A percentile compares a stretch with the other conserved stretches of the same genome.
Evolutionary conservation across 1,140 invertebrate species (phyloP).

Genomic region (Pogonomyrmex barbatus): DNA sequence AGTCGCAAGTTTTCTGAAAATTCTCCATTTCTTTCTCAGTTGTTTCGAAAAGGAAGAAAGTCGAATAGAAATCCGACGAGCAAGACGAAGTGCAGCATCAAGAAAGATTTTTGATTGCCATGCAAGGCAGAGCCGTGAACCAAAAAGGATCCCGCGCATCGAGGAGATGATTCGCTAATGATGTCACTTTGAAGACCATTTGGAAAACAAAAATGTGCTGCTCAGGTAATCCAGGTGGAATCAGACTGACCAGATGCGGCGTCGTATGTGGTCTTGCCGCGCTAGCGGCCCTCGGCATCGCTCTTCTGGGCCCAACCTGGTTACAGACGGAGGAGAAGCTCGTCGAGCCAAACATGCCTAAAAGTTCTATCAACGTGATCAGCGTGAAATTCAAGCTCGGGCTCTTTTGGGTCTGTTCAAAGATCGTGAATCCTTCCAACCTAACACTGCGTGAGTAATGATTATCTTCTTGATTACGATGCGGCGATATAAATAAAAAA

Average conservation of each 20-base stretch:
- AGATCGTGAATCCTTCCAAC: slow-evolving; percentile 83
- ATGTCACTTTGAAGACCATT: slow-evolving; percentile 56
- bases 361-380: slow-evolving; percentile 75
- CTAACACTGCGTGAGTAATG: slow-evolving; percentile 82
- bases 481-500: background rate
- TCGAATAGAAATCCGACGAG: background rate
- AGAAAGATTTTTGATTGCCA: background rate
- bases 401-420: slow-evolving; percentile 83
- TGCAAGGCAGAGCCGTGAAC: background rate
- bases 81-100: background rate
- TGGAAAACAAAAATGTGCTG: slow-evolving; percentile 81
- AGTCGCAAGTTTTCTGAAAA: background rate
- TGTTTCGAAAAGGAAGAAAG: background rate
- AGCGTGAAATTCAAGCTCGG: slow-evolving; percentile 84
- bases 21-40: background rate
- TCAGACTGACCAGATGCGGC: slow-evolving; percentile 83
- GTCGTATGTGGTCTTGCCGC: slow-evolving; percentile 84
- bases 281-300: slow-evolving; percentile 82
- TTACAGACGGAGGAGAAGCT: slow-evolving; percentile 84
- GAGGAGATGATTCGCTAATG: slow-evolving; percentile 56
- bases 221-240: slow-evolving; percentile 79
- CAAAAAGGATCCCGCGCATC: background rate
- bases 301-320: slow-evolving; percentile 84
- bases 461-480: background rate
- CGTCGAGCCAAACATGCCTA: slow-evolving; percentile 76